Base-by-base conservation (phyloP, 2,888 invertebrate genomes). In the Dexiosoma caninum region DNA sequence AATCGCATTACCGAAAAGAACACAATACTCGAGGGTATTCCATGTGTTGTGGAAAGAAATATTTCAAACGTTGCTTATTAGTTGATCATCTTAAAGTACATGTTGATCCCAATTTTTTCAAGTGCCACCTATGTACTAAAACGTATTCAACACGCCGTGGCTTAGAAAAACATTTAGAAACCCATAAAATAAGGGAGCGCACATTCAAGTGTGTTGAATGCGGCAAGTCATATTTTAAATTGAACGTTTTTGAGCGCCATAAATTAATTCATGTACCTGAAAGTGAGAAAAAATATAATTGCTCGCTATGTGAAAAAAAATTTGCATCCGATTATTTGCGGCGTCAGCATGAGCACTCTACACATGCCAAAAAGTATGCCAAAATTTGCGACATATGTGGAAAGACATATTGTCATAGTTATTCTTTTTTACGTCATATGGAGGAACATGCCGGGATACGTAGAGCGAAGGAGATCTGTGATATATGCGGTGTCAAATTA, bases 321-420 rank as follows among this genome's bases (percentile, higher is more conserved):
- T 83, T 67, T 35, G 72, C 78, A 0, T 62, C 67, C 0, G 62
- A 62, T 5, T 67, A 60, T 32, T 16, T 72, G 12, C 42, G 67
- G 10, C 57, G 62, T 9, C 42, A 71, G 27, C 67, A 74, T 32
- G 51, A 44, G 9, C n/a, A 85, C 21, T 74, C 85, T 23, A 87
- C 88, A 19, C 89, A 89, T 71, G 81, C 86, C 35, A 86, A 87
- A 46, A 84, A 85, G 14, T 89, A 89, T 64, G 86, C 86, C 5
- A 89, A 87, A 82, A 86, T 89, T 23, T 89, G 89, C 78, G 88
- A 89, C 57, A 86, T 88, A n/a, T 89, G 89, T 21, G 89, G 89
- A 1, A 89, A 89, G 70, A 84, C 86, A 0, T 85, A 89, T 49
- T 84, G 86, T 0, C 87, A 87, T 0, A 83, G 85, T 0, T 86